These are phyloP conservation scores for Globia sparganii DNA, from an alignment of 2,888 invertebrate species.

Conservation along the genomic window DNA sequence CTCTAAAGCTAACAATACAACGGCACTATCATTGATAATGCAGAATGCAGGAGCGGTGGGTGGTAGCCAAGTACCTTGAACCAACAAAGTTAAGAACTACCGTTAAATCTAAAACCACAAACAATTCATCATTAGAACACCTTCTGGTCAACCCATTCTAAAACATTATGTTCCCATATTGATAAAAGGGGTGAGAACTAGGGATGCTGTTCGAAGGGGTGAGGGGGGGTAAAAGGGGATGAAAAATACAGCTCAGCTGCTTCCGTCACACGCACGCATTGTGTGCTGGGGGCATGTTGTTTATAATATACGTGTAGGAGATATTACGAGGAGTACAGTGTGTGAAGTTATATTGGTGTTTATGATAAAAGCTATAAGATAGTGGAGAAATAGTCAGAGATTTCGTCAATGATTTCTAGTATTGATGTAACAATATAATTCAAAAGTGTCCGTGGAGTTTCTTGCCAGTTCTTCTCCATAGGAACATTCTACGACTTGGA, in stretches of 20 bases:
- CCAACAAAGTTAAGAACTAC: not conserved
- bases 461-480: not conserved
- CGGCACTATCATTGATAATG: too few relatives aligned
- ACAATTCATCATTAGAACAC: conserved; percentile 6
- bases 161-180: conserved; percentile 43
- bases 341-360: not conserved
- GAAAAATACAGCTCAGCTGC: conserved; percentile 66
- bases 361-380: too few relatives aligned
- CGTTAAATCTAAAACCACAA: not conserved
- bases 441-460: not conserved
- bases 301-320: conserved; percentile 12
- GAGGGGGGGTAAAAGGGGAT: conserved; percentile 35
- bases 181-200: conserved; percentile 25
- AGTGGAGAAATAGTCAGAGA: not conserved
- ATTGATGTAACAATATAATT: not conserved
- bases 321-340: not conserved
- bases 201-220: conserved; percentile 12
- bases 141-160: conserved; percentile 37
- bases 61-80: not conserved
- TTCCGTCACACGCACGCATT: conserved; percentile 59
- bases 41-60: not conserved
- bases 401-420: not conserved
- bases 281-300: conserved; percentile 26
- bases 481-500: too few relatives aligned
- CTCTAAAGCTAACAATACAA: too few relatives aligned